phyloP scores from a whole-genome alignment of 2,797 vertebrate species.

The Scleropages formosus region DNA sequence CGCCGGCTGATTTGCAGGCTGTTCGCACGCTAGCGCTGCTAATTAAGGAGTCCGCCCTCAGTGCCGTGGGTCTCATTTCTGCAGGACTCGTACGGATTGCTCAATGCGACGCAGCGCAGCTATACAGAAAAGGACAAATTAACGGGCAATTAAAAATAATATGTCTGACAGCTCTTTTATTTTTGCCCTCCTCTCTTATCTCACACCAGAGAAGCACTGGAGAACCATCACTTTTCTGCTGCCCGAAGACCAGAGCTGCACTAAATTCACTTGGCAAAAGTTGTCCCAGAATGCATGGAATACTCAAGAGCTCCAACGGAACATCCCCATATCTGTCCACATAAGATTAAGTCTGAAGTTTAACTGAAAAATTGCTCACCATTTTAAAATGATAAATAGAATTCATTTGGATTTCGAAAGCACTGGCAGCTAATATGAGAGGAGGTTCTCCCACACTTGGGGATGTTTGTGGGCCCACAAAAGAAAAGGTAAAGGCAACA shows the following conservation, averaged over 20 bases:
- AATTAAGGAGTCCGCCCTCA: slow-evolving; percentile 38
- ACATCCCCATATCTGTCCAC: not conserved
- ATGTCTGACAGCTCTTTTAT: not conserved
- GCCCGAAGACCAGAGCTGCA: not conserved
- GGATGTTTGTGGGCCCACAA: no score
- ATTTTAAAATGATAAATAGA: not conserved
- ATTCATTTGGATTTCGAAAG: not conserved
- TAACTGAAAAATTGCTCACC: no score
- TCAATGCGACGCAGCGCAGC: not conserved
- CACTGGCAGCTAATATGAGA: not conserved
- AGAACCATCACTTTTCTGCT: not conserved
- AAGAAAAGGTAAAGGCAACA: no score
- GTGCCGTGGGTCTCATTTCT: slow-evolving; percentile 26
- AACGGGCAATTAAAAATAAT: slow-evolving; percentile 16
- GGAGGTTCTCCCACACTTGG: not conserved
- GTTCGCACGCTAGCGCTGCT: slow-evolving; percentile 37
- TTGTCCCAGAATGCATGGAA: not conserved
- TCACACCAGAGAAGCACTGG: not conserved
- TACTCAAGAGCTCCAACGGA: not conserved
- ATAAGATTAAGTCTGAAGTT: no score
- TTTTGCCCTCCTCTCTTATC: not conserved
- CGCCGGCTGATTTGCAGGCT: slow-evolving; percentile 35
- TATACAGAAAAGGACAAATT: slow-evolving; percentile 21
- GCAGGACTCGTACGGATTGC: slow-evolving; percentile 11
- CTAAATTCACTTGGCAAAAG: not conserved